Conservation (phyloP, 2,888 invertebrate species). For the Hypercompe scribonia region DNA sequence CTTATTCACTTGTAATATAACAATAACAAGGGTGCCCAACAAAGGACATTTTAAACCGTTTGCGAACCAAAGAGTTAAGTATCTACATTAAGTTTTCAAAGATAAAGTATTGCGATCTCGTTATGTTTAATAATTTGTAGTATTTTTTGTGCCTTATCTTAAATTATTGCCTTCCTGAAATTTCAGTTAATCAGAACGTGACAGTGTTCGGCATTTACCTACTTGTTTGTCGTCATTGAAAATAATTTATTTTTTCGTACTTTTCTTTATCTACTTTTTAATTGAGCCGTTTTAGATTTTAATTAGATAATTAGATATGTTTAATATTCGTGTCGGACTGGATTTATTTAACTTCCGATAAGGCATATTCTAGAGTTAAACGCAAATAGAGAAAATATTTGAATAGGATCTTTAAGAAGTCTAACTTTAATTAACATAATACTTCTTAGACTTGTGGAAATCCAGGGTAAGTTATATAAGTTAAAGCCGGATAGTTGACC, state of each 20-base stretch:
- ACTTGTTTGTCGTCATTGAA: too few species aligned
- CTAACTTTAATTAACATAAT: neutral
- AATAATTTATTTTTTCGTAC: neutral
- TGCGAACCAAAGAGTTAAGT: neutral
- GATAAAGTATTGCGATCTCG: neutral
- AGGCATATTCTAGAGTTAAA: neutral
- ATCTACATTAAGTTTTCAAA: neutral
- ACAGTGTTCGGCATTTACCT: neutral
- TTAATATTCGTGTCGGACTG: neutral
- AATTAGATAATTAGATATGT: neutral
- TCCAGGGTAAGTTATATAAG: too few species aligned
- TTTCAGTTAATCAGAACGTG: neutral
- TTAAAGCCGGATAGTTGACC: too few species aligned
- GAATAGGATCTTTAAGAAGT: neutral
- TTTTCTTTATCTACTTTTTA: neutral
- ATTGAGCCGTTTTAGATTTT: neutral
- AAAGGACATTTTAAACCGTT: constrained; percentile 4
- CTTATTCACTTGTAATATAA: neutral
- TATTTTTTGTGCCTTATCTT: neutral
- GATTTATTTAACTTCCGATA: neutral
- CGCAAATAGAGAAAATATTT: neutral
- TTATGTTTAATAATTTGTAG: neutral
- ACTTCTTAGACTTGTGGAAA: neutral
- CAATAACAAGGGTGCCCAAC: neutral
- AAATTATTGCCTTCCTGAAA: neutral